Evolutionary conservation across 2,797 vertebrate species (phyloP), one percentile per base, ranked within the genome.

Genomic region (Champsocephalus gunnari): DNA sequence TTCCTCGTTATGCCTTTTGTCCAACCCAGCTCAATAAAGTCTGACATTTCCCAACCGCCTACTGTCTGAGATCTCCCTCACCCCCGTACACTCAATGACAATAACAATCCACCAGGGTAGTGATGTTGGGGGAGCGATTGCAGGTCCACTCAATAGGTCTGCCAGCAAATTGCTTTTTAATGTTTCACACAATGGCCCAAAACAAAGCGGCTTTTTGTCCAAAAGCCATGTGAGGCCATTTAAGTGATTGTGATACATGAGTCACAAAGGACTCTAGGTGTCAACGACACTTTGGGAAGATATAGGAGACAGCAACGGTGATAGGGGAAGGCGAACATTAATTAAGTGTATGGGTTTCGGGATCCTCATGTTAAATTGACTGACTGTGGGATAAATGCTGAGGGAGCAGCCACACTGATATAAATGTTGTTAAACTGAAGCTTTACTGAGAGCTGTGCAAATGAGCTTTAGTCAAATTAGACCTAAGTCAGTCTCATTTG

Each of bases 191-290:
- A 94, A 92, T 92, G 91, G 90, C 92, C 92, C 87, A 93, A 96
- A 97, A 95, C 94, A 95, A 95, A 95, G 94, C 81, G 82, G 94
- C 95, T 95, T 96, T 94, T 95, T 95, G 94, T 95, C 95, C 95
- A 82, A 95, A 96, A 97, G 95, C 94, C 88, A 86, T 92, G 91
- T 83, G 87, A 93, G 95, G 95, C 95, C 94, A 95, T 96, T 96
- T 96, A 96, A 96, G 95, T 93, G 94, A 94, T 91, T 90, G 89
- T 96, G 96, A 97, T 96, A 93, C 96, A 96, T 96, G 94, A 92
- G 91, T 94, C 92, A 91, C 87, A 90, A 78, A 95, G 85, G 86
- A 85, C 86, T 94, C 91, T 90, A 91, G 93, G 91, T 94, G 94
- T 95, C 94, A 93, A 44, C 47, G 66, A 84, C 86, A 82, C 81